Evolutionary conservation across 2,113 vertebrate species (phyloP).

Genomic region (Laterallus jamaicensis): DNA sequence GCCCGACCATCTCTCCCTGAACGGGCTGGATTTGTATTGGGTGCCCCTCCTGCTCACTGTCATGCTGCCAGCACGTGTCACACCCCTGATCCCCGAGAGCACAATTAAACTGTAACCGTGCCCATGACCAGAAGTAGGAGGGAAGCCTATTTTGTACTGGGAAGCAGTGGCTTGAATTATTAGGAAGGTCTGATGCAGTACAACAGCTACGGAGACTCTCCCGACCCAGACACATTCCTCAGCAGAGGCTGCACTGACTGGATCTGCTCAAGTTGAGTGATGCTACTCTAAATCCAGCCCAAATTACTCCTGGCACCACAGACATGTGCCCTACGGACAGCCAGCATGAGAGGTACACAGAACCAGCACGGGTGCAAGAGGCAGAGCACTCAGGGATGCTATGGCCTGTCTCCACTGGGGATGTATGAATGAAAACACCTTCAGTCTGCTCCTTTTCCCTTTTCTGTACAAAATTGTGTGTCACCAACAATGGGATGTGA

Average conservation of each 20-base stretch:
- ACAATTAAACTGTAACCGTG: neutral
- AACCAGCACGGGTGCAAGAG: accelerated
- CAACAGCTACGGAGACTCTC: neutral
- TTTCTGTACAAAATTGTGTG: neutral
- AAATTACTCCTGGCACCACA: neutral
- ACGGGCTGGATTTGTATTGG: accelerated
- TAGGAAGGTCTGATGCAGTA: neutral
- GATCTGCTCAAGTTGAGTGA: neutral
- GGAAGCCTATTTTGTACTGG: neutral
- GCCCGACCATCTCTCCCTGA: neutral
- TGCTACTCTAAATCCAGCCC: too few relatives aligned
- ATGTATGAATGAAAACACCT: accelerated
- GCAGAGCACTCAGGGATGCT: accelerated
- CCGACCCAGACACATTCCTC: neutral
- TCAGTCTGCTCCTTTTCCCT: too few relatives aligned
- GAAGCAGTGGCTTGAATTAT: neutral
- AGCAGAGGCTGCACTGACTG: neutral
- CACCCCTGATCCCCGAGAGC: accelerated
- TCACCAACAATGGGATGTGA: neutral
- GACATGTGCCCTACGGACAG: accelerated
- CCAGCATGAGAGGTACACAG: accelerated
- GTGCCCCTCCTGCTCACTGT: neutral
- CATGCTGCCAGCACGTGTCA: neutral
- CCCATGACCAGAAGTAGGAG: neutral
- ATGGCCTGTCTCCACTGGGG: accelerated